A percentile compares a stretch with the other conserved stretches of the same genome.
These are phyloP conservation scores for Julus scanicus DNA, from an alignment of 2,888 invertebrate genomes.

Conservation along the genomic window DNA sequence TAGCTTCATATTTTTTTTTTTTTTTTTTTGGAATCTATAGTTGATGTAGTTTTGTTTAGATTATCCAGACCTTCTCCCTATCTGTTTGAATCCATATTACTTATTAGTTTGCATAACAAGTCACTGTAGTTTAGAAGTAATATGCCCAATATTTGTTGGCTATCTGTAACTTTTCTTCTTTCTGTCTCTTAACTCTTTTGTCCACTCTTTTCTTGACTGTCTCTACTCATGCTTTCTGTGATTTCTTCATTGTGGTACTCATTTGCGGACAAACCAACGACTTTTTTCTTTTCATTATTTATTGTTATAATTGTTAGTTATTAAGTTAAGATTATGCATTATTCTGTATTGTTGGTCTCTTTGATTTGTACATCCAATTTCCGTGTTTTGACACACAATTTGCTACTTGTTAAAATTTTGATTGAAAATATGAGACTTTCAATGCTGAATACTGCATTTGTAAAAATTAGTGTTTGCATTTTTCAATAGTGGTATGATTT, in stretches of 20 bases:
- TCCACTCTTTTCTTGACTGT: not conserved
- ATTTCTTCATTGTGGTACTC: not conserved
- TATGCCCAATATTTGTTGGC: not conserved
- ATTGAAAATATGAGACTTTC: not conserved
- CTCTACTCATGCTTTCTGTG: not conserved
- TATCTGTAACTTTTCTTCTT: not conserved
- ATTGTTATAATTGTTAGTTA: not conserved
- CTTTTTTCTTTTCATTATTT: not conserved
- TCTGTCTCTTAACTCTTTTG: not conserved
- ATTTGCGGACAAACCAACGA: conserved; percentile 31
- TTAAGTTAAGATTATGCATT: not conserved
- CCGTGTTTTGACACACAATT: too few relatives aligned
- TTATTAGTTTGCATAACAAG: not conserved
- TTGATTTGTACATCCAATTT: not conserved
- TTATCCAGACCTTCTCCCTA: not conserved
- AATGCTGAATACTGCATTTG: not conserved
- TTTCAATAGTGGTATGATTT: conserved; percentile 16
- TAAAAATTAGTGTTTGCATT: not conserved
- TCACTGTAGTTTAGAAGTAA: not conserved
- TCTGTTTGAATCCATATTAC: not conserved
- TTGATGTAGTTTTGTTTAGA: not conserved
- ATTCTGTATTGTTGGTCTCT: not conserved
- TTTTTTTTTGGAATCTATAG: not conserved
- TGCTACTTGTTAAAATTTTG: not conserved
- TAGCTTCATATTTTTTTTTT: not conserved